Evolutionary conservation across 2,888 invertebrate genomes (phyloP), one percentile per base, ranked within the genome.

Genomic region (Anthrax anthrax): DNA sequence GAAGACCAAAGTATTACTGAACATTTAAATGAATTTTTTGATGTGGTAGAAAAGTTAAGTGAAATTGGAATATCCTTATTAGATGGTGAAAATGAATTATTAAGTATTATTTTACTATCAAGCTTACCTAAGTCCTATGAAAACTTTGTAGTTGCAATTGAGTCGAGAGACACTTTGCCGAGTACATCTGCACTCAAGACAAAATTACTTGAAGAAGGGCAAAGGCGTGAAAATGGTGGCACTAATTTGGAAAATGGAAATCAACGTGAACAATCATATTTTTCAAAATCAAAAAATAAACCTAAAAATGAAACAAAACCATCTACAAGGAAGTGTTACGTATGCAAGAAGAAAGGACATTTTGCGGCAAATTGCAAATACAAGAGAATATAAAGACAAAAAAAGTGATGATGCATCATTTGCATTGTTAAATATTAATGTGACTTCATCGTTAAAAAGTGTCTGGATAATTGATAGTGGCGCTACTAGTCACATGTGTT

Each of bases 81-180:
- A 37, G 47, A 50, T 1, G 12, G 43, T 29, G 41, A 46, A 47
- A 40, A 48, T 45, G 51, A 51, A 13, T 37, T 52, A 12, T 42
- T 51, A 18, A 37, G 42, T 2, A 54, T 52, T 18, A 52, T 52
- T 10, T 40, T 54, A 18, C 46, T 54, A 9, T 52, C 54, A 14
- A 51, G 52, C 18, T 41, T 55, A 10, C 51, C 53, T 29, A 40
- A 46, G 29, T 27, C 40, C 1, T 53, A 46, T 23, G 53, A 53
- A 18, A 53, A 47, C 13, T 51, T 54, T 18, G 50, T 54, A 2
- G 42, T 52, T 5, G 52, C 50, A 14, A 51, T 54, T 5, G 52
- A 54, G 18, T 39, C 50, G 4, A 47, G 53, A 34, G 51, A 54
- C 44, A 19, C 18, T 8, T 41, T 52, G 19, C 54, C 51, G 9